These are phyloP conservation scores for Ditylenchus weischeri DNA, from an alignment of 2,888 invertebrate species.

Conservation along the genomic window DNA sequence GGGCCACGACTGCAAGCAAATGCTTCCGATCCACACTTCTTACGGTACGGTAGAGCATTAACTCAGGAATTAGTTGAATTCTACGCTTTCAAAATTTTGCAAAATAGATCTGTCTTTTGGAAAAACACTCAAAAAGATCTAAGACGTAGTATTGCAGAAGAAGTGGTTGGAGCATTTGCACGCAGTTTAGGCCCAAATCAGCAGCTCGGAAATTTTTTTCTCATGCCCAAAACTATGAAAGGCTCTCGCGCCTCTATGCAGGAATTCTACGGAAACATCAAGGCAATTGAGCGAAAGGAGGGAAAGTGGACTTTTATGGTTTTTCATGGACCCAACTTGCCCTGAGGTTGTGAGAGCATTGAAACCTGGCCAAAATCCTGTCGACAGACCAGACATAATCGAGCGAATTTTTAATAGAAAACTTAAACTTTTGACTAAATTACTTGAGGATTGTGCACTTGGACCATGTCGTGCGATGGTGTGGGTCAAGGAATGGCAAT, in stretches of 20 bases:
- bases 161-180: not conserved
- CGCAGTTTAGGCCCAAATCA: too few relatives aligned
- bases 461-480: not conserved
- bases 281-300: not conserved
- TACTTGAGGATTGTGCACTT: not conserved
- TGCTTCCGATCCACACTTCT: not conserved
- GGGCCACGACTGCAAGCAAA: not conserved
- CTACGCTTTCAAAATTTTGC: not conserved
- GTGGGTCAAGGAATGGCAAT: not conserved
- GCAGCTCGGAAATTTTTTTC: too few relatives aligned
- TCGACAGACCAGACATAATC: not conserved
- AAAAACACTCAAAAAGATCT: not conserved
- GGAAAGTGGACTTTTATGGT: not conserved
- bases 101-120: not conserved
- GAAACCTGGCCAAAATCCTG: not conserved
- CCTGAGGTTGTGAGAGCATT: not conserved
- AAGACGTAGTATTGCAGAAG: not conserved
- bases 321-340: not conserved
- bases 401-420: not conserved
- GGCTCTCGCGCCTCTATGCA: too few relatives aligned
- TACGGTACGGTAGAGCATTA: too few relatives aligned
- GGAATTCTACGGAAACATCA: too few relatives aligned
- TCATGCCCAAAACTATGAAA: too few relatives aligned
- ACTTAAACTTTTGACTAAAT: not conserved
- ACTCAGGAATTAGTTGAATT: not conserved